These are phyloP conservation scores for Schizotus pectinicornis DNA, from an alignment of 2,888 invertebrate species.

Conservation along the genomic window DNA sequence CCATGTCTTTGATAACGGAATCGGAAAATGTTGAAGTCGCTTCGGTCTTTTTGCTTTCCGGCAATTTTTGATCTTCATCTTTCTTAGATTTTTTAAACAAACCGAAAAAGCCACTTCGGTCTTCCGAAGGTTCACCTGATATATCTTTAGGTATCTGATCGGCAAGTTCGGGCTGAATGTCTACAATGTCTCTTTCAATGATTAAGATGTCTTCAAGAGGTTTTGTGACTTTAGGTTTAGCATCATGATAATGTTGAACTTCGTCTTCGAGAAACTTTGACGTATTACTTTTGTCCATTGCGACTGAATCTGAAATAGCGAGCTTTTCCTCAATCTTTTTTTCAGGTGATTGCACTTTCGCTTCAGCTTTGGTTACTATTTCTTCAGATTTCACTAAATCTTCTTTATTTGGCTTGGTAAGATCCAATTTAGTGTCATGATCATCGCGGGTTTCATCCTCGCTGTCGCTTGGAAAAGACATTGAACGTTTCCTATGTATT, in stretches of 20 bases:
- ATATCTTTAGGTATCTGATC: too few species aligned
- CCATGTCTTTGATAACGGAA: conserved; percentile 12
- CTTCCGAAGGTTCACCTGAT: conserved; percentile 17
- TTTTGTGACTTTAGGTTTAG: conserved; percentile 24
- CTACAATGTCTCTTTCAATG: neutral
- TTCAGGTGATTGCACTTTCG: too few species aligned
- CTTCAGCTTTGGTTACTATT: neutral
- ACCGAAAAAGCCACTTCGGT: conserved; percentile 17
- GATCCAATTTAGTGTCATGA: conserved; percentile 7
- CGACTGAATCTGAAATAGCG: conserved; percentile 4
- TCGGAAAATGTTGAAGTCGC: conserved; percentile 13
- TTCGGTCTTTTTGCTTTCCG: conserved; percentile 8
- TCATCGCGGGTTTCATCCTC: conserved; percentile 1
- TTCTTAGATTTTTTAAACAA: conserved; percentile 21
- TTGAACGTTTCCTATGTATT: too few species aligned
- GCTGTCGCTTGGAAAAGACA: too few species aligned
- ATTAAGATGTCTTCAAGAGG: conserved; percentile 19
- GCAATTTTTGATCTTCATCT: conserved; percentile 8
- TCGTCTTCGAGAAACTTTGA: conserved; percentile 35
- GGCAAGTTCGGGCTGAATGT: too few species aligned
- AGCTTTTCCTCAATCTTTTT: conserved; percentile 10
- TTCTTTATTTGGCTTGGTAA: neutral
- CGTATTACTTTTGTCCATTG: conserved; percentile 32
- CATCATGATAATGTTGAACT: conserved; percentile 37
- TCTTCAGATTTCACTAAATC: neutral